A percentile compares a stretch with the other conserved stretches of the same genome.
Evolutionary conservation across 2,113 vertebrate species (phyloP).

Genomic region (Panthera leo): DNA sequence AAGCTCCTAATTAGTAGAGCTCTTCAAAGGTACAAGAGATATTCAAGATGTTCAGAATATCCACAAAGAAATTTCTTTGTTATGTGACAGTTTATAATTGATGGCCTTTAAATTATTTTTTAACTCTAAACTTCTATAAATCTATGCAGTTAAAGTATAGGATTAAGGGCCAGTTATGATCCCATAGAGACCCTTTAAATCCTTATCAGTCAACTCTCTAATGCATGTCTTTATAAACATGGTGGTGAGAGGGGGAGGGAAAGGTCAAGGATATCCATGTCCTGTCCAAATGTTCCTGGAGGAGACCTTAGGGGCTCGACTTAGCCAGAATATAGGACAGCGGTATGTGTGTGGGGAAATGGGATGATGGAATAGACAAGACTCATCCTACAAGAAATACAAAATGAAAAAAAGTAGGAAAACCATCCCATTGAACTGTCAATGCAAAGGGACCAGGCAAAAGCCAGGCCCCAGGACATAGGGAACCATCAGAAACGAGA

Average conservation of each 20-base stretch:
- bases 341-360: not conserved
- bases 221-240: not conserved
- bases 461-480: not conserved
- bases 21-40: not conserved
- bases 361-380: not conserved
- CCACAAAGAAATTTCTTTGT: not conserved
- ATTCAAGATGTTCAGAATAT: not conserved
- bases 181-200: not conserved
- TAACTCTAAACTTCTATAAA: not conserved
- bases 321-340: not conserved
- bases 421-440: not conserved
- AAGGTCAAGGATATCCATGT: not conserved
- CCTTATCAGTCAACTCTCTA: not conserved
- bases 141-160: not conserved
- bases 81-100: not conserved
- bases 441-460: not conserved
- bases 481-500: not conserved
- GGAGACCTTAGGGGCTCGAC: too few species aligned
- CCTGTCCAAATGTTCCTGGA: not conserved
- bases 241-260: not conserved
- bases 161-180: not conserved
- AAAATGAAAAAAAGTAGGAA: not conserved
- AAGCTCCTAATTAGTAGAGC: not conserved
- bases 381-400: not conserved
- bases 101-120: not conserved